Evolutionary conservation across 2,113 vertebrate species (phyloP), one percentile per base, ranked within the genome.

Genomic region (Eudyptes chrysolophus): DNA sequence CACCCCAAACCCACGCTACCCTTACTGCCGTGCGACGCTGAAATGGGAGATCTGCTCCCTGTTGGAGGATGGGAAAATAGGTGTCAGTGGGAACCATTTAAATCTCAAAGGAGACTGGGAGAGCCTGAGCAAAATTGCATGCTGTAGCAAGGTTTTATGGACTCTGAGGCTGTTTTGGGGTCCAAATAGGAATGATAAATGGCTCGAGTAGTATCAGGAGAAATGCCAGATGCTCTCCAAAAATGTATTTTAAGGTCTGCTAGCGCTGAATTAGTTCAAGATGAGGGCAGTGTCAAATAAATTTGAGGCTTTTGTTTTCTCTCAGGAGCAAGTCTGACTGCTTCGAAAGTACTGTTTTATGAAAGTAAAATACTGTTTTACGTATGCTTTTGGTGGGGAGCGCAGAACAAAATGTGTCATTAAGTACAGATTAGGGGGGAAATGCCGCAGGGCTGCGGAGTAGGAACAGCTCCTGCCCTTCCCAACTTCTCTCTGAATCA

Each of bases 1-100:
- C 0, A 5, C 11, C 40, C 32, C 44, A 76, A 18, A 60, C 30
- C 36, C 48, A 3, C 2, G 0, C 40, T 70, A 6, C 49, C 48
- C 76, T 62, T 42, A 17, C 42, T 36, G 3, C 61, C 6, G 0
- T 11, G 32, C 1, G 6, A 18, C 4, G 21, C 84, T 55, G 68
- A 38, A 51, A 12, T 34, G n/a, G 46, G 30, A 58, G 46, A 57
- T 76, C 16, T 78, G 57, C 58, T 90, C 32, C 52, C 24, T 60
- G 7, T 11, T 64, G 42, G 48, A 42, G 55, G 66, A 5, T 44
- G 58, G 68, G 20, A 36, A n/a, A 36, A 66, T 2, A 38, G n/a
- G 9, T 26, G 42, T 40, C 65, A 36, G 6, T 44, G 54, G 44
- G 62, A 91, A 34, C 17, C 36, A 2, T 17, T 51, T 62, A 29